Base-by-base conservation (phyloP, 2,113 vertebrate genomes). In the Turdus rufiventris region DNA sequence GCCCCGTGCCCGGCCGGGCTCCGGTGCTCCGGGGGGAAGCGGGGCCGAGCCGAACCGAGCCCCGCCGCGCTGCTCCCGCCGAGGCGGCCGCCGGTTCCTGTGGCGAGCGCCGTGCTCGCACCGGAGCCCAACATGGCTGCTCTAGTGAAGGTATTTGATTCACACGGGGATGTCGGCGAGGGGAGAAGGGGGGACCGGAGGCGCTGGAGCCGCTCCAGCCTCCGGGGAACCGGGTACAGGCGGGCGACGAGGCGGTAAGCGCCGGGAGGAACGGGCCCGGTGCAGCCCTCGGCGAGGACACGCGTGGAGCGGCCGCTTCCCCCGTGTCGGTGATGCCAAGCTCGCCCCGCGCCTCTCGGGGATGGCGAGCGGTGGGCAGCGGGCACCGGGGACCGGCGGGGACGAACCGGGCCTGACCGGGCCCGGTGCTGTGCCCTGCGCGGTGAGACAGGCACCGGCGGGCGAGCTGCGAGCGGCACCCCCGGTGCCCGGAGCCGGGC, bases 91-190 rank as follows among this genome's bases (percentile, higher is more conserved):
- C 65, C 66, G 84, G 91, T 26, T 93, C 70, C 40, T 58, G 88
- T 85, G 71, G 92, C 57, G 92, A 88, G 73, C 63, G 86, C 82
- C 60, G 92, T 7, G 83, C 79, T 88, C 60, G 74, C 31, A 81
- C 92, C 94, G 90, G 75, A 88, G 92, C 65, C 74, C 92, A 96
- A 96, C 87, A 94, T 96, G 94, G 94, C 94, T 96, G 94, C 91
- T 89, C 77, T 14, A 68, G 88, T 89, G 91, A 72, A 95, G 93
- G 91, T 79, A 89, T 91, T 87, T 73, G 58, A 82, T 91, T 53
- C 93, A 63, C 77, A 34, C 51, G 28, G 48, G 77, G 91, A 54
- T 78, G 75, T 5, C 15, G 78, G 83, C 42, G 38, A 54, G 83
- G 78, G 24, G 25, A n/a, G n/a, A 51, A 50, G 20, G 33, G 75